These are phyloP conservation scores for Aphyosemion australe DNA, from an alignment of 2,113 vertebrate genomes.

Conservation along the genomic window DNA sequence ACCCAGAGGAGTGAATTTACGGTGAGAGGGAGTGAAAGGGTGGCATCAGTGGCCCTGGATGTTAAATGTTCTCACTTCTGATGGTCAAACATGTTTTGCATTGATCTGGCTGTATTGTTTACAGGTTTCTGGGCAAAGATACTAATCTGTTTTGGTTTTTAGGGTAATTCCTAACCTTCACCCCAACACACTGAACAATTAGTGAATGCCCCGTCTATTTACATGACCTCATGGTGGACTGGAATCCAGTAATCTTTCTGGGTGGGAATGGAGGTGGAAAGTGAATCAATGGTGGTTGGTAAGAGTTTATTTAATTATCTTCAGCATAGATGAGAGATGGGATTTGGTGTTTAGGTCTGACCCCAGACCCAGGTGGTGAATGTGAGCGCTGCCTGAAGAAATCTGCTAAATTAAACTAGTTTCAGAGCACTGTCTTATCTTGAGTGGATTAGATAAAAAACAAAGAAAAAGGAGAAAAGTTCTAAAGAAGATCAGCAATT, in stretches of 20 bases:
- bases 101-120: constrained; percentile 77
- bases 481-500: too few species aligned
- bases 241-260: constrained; percentile 57
- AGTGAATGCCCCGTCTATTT: constrained; percentile 18
- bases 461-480: too few species aligned
- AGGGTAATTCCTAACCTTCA: constrained; percentile 61
- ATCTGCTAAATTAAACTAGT: not conserved
- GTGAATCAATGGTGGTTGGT: constrained; percentile 37
- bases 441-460: too few species aligned
- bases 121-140: constrained; percentile 75
- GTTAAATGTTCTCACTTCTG: constrained; percentile 60
- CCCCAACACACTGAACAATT: constrained; percentile 19
- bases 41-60: constrained; percentile 49
- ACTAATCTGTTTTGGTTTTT: constrained; percentile 71
- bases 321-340: constrained; percentile 20
- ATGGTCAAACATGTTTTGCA: constrained; percentile 74
- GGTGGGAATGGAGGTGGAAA: constrained; percentile 17
- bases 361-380: constrained; percentile 19
- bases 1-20: constrained; percentile 50
- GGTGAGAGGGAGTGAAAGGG: constrained; percentile 29
- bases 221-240: constrained; percentile 57
- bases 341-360: constrained; percentile 35
- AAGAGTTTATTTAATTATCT: constrained; percentile 56
- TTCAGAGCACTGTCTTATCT: too few species aligned
- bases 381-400: constrained; percentile 22